Evolutionary conservation across 2,797 vertebrate genomes (phyloP).

Genomic region (Gouania willdenowi): DNA sequence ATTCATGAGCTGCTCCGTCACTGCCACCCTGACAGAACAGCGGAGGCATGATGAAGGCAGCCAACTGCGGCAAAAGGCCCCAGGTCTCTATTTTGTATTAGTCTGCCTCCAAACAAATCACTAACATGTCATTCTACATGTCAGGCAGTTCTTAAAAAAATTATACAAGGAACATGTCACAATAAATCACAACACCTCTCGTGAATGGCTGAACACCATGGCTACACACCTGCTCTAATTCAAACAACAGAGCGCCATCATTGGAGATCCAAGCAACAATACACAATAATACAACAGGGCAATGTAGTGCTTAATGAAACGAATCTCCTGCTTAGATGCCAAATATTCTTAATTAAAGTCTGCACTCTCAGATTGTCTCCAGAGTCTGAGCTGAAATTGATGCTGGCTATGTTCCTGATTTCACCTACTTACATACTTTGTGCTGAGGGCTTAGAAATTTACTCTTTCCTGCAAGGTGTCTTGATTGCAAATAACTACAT

Average conservation of each 20-base stretch:
- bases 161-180: slow-evolving; percentile 9
- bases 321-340: slow-evolving; percentile 24
- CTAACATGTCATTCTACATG: slow-evolving; percentile 33
- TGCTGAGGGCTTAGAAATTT: slow-evolving; percentile 29
- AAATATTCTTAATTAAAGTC: slow-evolving; percentile 59
- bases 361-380: slow-evolving; percentile 36
- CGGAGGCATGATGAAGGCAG: slow-evolving; percentile 15
- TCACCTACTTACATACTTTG: slow-evolving; percentile 38
- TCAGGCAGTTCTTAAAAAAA: slow-evolving; percentile 25
- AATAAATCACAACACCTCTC: slow-evolving; percentile 7
- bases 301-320: neutral
- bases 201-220: neutral
- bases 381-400: slow-evolving; percentile 39
- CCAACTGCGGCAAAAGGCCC: slow-evolving; percentile 41
- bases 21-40: slow-evolving; percentile 12
- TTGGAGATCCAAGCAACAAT: slow-evolving; percentile 6
- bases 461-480: slow-evolving; percentile 32
- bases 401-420: slow-evolving; percentile 35
- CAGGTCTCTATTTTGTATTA: slow-evolving; percentile 53
- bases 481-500: slow-evolving; percentile 53
- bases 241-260: neutral
- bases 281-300: neutral
- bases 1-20: slow-evolving; percentile 35
- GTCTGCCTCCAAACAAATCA: slow-evolving; percentile 42
- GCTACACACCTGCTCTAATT: neutral